Evolutionary conservation across 2,113 vertebrate species (phyloP).

Genomic region (Larimichthys polyactis): DNA sequence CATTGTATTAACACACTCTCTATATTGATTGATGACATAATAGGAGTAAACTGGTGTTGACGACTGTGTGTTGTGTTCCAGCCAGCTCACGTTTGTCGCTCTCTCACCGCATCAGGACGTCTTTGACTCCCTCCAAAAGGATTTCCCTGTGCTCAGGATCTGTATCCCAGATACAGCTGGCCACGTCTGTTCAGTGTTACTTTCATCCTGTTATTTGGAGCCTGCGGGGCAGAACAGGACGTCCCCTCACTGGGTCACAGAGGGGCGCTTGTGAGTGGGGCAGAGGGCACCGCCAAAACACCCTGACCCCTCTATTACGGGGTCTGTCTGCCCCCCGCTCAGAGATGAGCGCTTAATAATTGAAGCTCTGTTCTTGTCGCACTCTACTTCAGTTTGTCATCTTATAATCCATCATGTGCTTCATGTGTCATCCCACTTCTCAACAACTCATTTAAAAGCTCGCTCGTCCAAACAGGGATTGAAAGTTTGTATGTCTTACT

Average conservation of each 20-base stretch:
- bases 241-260: conserved; percentile 42
- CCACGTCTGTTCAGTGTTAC: conserved; percentile 1
- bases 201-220: conserved; percentile 39
- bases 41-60: conserved; percentile 9
- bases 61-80: neutral
- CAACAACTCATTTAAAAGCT: neutral
- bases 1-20: neutral
- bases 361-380: conserved; percentile 30
- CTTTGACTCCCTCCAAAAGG: neutral
- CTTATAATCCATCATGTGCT: neutral
- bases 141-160: conserved; percentile 1
- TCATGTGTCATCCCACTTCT: neutral
- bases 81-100: neutral
- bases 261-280: conserved; percentile 22
- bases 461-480: neutral
- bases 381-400: conserved; percentile 1
- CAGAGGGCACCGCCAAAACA: conserved; percentile 12
- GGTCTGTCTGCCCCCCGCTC: neutral
- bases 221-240: conserved; percentile 33
- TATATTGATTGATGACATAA: conserved; percentile 71
- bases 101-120: neutral
- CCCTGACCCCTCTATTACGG: conserved; percentile 23
- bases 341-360: neutral
- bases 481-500: neutral
- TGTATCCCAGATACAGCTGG: conserved; percentile 20